Percentiles rank a stretch among this genome's conserved stretches.
phyloP scores from a whole-genome alignment of 2,113 vertebrate genomes.

The Lampris megalopsis region DNA sequence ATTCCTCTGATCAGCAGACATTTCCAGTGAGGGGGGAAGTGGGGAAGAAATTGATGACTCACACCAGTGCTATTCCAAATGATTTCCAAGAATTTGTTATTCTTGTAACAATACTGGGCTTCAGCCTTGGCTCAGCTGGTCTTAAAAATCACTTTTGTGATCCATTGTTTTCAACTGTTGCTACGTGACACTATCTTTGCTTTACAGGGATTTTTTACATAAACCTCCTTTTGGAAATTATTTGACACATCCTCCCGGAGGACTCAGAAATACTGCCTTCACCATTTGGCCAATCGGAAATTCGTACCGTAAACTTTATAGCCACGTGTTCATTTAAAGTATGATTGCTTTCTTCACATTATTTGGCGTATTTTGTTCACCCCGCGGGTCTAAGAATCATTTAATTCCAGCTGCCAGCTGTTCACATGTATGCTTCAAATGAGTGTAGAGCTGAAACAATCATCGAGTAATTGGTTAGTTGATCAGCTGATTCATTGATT shows the following conservation, averaged over 20 bases:
- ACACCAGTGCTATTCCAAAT: conserved; percentile 52
- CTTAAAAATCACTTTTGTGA: conserved; percentile 46
- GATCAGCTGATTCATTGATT: no score
- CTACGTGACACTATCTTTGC: conserved; percentile 67
- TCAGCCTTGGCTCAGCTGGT: conserved; percentile 13
- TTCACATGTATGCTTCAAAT: conserved; percentile 18
- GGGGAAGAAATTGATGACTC: conserved; percentile 58
- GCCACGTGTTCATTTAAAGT: conserved; percentile 39
- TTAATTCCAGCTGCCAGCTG: conserved; percentile 3
- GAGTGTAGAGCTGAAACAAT: not conserved
- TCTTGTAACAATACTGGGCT: conserved; percentile 62
- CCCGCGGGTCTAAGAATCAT: conserved; percentile 22
- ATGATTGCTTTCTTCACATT: conserved; percentile 46
- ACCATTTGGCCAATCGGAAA: not conserved
- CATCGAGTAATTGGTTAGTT: no score
- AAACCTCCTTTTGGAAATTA: conserved; percentile 46
- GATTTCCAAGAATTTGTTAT: conserved; percentile 73
- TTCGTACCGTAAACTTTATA: not conserved
- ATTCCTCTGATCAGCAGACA: conserved; percentile 52
- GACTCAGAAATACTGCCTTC: conserved; percentile 35
- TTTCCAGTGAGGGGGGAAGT: conserved; percentile 18
- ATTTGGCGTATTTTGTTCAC: conserved; percentile 25
- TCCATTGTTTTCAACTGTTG: conserved; percentile 66
- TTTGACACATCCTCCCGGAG: conserved; percentile 35
- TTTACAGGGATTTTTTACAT: conserved; percentile 49